phyloP scores from a whole-genome alignment of 2,797 vertebrate genomes.

The Nasua narica region DNA sequence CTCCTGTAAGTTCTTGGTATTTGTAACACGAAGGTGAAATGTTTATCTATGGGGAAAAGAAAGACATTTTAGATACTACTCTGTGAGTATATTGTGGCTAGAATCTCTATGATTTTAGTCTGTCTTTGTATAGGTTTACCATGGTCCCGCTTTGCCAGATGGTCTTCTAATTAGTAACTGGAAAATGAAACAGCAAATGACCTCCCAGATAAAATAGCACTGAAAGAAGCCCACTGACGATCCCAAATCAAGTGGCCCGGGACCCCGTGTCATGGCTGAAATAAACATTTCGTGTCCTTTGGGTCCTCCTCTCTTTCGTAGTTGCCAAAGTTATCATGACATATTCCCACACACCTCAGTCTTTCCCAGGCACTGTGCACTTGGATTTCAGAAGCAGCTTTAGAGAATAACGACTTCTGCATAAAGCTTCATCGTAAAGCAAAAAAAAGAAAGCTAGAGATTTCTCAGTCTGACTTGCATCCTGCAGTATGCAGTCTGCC shows the following conservation, averaged over 20 bases:
- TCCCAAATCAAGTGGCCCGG: neutral
- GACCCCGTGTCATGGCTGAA: neutral
- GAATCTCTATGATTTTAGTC: neutral
- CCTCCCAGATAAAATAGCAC: neutral
- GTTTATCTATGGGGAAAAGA: rapidly evolving
- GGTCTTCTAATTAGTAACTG: neutral
- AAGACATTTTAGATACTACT: neutral
- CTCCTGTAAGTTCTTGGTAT: neutral
- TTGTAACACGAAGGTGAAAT: neutral
- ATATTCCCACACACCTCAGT: too few species aligned
- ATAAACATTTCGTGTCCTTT: neutral
- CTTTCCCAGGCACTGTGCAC: slow-evolving; percentile 53
- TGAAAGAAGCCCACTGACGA: neutral
- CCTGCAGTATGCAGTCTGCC: neutral
- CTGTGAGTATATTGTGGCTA: neutral
- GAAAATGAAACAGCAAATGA: neutral
- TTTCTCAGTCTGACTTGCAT: neutral
- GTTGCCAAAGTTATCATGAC: neutral
- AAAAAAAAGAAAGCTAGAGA: neutral
- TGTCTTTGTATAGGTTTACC: neutral
- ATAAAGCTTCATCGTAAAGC: neutral
- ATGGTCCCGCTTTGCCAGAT: neutral
- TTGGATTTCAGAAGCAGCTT: neutral
- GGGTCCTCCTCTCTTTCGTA: neutral
- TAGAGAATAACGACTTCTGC: neutral